phyloP scores from a whole-genome alignment of 2,888 invertebrate genomes.

The Cheilosia vulpina region DNA sequence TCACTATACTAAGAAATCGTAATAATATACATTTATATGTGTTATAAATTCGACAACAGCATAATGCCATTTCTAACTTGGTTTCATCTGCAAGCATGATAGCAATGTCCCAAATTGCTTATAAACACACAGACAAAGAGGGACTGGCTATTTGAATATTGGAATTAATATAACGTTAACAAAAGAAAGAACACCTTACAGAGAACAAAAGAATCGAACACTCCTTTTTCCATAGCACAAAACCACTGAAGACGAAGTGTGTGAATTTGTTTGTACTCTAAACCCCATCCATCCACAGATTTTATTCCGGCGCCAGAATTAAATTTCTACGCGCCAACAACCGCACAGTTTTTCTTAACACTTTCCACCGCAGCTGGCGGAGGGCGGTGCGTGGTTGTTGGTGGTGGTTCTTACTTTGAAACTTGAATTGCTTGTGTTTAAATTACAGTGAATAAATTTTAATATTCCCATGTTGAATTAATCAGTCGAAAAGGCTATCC shows the following conservation, averaged over 20 bases:
- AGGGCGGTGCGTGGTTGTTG: neutral
- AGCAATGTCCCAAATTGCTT: constrained; percentile 1
- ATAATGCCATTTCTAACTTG: neutral
- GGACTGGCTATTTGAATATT: constrained; percentile 27
- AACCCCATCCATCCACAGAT: constrained; percentile 47
- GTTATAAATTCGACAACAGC: neutral
- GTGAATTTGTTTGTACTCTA: constrained; percentile 1
- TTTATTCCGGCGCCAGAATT: constrained; percentile 65
- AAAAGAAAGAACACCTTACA: constrained; percentile 5
- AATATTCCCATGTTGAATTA: constrained; percentile 65
- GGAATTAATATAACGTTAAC: constrained; percentile 13
- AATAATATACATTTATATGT: too few species aligned
- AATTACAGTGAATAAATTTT: constrained; percentile 68
- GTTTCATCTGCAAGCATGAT: neutral
- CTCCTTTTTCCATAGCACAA: constrained; percentile 46
- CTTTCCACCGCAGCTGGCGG: constrained; percentile 33
- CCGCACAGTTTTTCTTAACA: constrained; percentile 60
- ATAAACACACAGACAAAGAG: neutral
- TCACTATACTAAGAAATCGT: too few species aligned
- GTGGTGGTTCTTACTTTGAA: constrained; percentile 1
- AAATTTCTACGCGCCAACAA: constrained; percentile 55
- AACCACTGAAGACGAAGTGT: constrained; percentile 18
- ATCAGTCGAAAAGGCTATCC: constrained; percentile 58
- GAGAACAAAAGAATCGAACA: constrained; percentile 59
- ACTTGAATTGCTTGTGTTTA: constrained; percentile 56